phyloP scores from a whole-genome alignment of 1,140 invertebrate genomes.

The Drosophila dunni region DNA sequence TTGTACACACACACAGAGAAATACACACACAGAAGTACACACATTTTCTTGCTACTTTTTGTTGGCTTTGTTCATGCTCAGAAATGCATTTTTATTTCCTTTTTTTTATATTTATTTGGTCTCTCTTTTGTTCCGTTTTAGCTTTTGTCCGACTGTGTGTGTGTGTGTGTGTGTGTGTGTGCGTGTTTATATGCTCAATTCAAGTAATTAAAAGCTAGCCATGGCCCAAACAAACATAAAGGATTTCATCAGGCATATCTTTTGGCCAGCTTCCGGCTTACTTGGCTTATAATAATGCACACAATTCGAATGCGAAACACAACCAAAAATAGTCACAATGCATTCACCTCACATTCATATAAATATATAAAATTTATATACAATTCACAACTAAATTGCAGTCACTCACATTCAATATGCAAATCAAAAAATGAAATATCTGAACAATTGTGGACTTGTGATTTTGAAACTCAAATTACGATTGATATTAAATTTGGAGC shows the following conservation, averaged over 20 bases:
- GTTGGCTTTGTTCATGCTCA: slow-evolving; percentile 21
- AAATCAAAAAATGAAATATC: no score
- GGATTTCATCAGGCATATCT: slow-evolving; percentile 14
- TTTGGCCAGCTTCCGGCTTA: slow-evolving; percentile 22
- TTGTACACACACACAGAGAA: slow-evolving; percentile 41
- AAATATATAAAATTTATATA: no score
- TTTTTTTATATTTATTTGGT: slow-evolving; percentile 6
- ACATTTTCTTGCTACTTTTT: slow-evolving; percentile 6
- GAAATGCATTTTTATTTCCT: slow-evolving; percentile 25
- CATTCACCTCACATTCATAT: background rate
- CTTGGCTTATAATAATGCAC: slow-evolving; percentile 19
- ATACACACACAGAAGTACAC: slow-evolving; percentile 23
- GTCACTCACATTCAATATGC: no score
- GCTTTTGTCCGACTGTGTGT: background rate
- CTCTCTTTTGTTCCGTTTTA: background rate
- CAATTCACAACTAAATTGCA: background rate
- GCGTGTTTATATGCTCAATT: slow-evolving; percentile 1
- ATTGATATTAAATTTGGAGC: no score
- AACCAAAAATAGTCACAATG: background rate
- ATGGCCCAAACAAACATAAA: background rate
- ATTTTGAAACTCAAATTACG: no score
- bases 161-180: slow-evolving; percentile 3
- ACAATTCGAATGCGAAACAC: slow-evolving; percentile 1
- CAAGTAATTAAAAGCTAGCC: slow-evolving; percentile 22
- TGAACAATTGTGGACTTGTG: no score